Evolutionary conservation across 1,140 invertebrate species (phyloP), one percentile per base, ranked within the genome.

Genomic region (Bombus confusus): DNA sequence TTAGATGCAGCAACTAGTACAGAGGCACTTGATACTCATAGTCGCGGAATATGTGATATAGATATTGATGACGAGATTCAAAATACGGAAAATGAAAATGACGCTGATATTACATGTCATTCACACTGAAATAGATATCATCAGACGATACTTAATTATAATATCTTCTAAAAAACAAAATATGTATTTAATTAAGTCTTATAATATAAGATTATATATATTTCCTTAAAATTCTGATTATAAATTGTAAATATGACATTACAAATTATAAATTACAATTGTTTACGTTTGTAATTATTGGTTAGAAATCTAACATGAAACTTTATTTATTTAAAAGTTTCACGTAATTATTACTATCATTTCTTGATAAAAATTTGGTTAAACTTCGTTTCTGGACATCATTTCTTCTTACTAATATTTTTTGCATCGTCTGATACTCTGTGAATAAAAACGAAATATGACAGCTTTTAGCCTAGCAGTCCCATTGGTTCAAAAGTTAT

Each of bases 1-100:
- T 95, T 98, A 12, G 96, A 97, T 64, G 95, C 96, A 6, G 93
- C 93, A 31, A 94, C 94, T 3, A 94, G 94, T 72, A 96, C 95
- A 22, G 96, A 95, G 85, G 90, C 91, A 80, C 78, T 93, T 6
- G 92, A 95, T 79, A 82, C 89, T 59, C 91, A 93, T 77, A 91
- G 83, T 82, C 92, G 87, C 43, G 91, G 87, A 85, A 94, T 94
- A 77, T 93, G 93, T 80, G 94, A 95, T 43, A 92, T 93, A 34
- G 94, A 95, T 59, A 92, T 93, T n/a, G 94, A 95, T 57, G 94
- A 95, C 37, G 94, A 95, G 76, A 82, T 94, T 64, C 91, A 93
- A 68, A 93, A 92, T 73, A 92, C 89, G 73, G 94, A 93, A 88
- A 94, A 88, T 73, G 93, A 92, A 68, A 93, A 91, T 73, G 91